These are phyloP conservation scores for Etheostoma perlongum DNA, from an alignment of 2,797 vertebrate species.

Conservation along the genomic window DNA sequence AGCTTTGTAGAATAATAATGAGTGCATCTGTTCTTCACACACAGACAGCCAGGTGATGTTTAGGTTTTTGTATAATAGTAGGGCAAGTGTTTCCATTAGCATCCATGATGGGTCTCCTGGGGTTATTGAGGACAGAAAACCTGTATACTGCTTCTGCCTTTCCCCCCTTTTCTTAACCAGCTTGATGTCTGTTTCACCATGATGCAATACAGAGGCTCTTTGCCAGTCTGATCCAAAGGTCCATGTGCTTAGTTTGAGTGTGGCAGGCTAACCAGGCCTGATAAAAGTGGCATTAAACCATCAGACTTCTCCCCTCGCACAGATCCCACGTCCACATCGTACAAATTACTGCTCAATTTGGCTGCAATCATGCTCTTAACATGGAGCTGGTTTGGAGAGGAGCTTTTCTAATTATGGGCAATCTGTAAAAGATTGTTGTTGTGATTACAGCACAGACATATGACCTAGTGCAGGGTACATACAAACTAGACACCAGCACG, in stretches of 20 bases:
- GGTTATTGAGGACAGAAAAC: slow-evolving; percentile 70
- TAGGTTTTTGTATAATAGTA: slow-evolving; percentile 82
- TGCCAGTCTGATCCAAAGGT: slow-evolving; percentile 49
- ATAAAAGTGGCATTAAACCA: slow-evolving; percentile 81
- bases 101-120: slow-evolving; percentile 77
- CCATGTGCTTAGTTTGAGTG: slow-evolving; percentile 53
- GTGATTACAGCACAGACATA: slow-evolving; percentile 81
- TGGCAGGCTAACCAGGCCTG: slow-evolving; percentile 73
- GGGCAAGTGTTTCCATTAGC: slow-evolving; percentile 85
- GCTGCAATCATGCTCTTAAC: slow-evolving; percentile 86
- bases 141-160: slow-evolving; percentile 62
- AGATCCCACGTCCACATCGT: slow-evolving; percentile 77
- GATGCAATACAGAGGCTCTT: slow-evolving; percentile 64
- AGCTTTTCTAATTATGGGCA: slow-evolving; percentile 86
- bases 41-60: slow-evolving; percentile 80
- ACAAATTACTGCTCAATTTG: slow-evolving; percentile 86
- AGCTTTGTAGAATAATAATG: slow-evolving; percentile 79
- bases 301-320: slow-evolving; percentile 76
- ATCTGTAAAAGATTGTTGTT: slow-evolving; percentile 85
- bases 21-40: slow-evolving; percentile 78
- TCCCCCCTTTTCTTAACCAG: slow-evolving; percentile 43
- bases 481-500: slow-evolving; percentile 65
- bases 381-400: slow-evolving; percentile 83
- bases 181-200: slow-evolving; percentile 60
- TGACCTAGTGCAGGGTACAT: slow-evolving; percentile 68